phyloP scores from a whole-genome alignment of 2,888 invertebrate genomes.

The Busseola fusca region DNA sequence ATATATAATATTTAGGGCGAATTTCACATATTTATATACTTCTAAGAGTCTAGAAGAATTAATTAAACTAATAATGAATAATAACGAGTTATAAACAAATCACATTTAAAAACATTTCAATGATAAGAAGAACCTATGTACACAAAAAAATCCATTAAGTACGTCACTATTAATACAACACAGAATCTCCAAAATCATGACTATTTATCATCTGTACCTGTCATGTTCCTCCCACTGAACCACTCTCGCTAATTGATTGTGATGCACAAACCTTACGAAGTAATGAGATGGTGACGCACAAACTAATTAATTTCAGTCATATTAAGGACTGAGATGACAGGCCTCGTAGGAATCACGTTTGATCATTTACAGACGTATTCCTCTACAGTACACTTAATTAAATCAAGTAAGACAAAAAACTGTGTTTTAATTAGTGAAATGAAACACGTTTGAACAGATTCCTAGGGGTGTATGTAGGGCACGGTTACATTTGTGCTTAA shows the following conservation, averaged over 20 bases:
- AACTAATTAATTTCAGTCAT: slow-evolving; percentile 50
- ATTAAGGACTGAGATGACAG: slow-evolving; percentile 5
- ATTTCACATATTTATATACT: too few species aligned
- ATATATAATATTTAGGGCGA: too few species aligned
- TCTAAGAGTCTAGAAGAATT: too few species aligned
- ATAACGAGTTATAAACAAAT: not conserved
- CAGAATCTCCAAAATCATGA: slow-evolving; percentile 28
- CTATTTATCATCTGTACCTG: slow-evolving; percentile 41
- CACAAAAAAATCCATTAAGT: not conserved
- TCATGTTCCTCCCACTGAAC: slow-evolving; percentile 29
- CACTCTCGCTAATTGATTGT: slow-evolving; percentile 59
- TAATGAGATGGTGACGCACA: slow-evolving; percentile 47
- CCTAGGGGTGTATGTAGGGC: not conserved
- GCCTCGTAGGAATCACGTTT: slow-evolving; percentile 13
- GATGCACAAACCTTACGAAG: slow-evolving; percentile 43
- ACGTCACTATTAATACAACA: slow-evolving; percentile 19
- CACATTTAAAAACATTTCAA: not conserved
- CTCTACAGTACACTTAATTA: slow-evolving; percentile 30
- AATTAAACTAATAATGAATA: too few species aligned
- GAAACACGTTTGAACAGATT: slow-evolving; percentile 28
- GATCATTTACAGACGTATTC: slow-evolving; percentile 29
- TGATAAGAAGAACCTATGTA: not conserved
- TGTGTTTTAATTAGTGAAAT: slow-evolving; percentile 46
- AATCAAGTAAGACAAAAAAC: slow-evolving; percentile 39
- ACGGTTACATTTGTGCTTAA: slow-evolving; percentile 1